These are phyloP conservation scores for Nycticorax nycticorax DNA, from an alignment of 2,113 vertebrate species.

Conservation along the genomic window DNA sequence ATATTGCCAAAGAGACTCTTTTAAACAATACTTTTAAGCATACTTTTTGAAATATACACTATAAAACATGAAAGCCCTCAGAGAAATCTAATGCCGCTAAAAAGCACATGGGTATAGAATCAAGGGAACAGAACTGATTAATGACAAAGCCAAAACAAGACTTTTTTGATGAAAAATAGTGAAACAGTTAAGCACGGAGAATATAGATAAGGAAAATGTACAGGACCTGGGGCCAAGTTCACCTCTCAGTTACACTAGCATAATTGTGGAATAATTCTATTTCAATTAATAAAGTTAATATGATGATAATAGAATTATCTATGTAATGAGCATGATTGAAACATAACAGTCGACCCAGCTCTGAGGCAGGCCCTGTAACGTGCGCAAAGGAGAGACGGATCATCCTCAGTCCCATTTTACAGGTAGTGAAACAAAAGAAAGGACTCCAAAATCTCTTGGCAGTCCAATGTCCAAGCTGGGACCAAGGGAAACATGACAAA, in stretches of 20 bases:
- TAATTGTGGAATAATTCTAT: slow-evolving; percentile 39
- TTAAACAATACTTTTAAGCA: background rate
- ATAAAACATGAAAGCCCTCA: background rate
- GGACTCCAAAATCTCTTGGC: background rate
- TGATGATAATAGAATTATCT: background rate
- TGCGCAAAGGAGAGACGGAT: background rate
- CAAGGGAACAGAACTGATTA: slow-evolving; percentile 6
- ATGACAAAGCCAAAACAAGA: background rate
- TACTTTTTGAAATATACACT: background rate
- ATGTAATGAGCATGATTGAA: background rate
- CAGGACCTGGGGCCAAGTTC: slow-evolving; percentile 27
- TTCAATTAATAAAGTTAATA: slow-evolving; percentile 54
- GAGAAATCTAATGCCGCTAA: background rate
- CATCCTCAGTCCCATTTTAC: background rate
- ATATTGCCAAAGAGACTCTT: background rate
- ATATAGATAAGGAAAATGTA: background rate
- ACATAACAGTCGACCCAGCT: background rate
- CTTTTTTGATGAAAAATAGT: background rate
- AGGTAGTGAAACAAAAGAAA: background rate
- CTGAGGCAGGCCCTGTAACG: background rate
- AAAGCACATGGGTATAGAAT: background rate
- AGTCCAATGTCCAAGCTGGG: background rate
- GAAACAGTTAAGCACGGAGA: background rate
- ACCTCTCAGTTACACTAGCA: slow-evolving; percentile 11
- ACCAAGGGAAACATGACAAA: background rate